phyloP scores from a whole-genome alignment of 2,797 vertebrate species.

The Tragelaphus eurycerus region DNA sequence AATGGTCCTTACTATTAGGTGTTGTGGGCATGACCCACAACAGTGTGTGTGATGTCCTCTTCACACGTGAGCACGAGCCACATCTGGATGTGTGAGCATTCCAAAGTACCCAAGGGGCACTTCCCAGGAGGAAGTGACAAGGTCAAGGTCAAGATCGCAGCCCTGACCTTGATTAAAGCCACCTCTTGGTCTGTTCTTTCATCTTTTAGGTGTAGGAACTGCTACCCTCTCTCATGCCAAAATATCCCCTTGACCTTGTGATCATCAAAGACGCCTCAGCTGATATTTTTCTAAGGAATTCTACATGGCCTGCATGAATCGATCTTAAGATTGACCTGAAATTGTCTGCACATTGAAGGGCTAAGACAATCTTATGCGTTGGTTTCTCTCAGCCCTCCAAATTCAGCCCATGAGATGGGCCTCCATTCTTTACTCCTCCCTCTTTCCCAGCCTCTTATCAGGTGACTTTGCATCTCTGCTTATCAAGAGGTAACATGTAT shows the following conservation, averaged over 20 bases:
- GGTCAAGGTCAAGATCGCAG: not conserved
- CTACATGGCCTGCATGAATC: not conserved
- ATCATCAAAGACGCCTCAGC: not conserved
- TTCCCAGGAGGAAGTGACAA: not conserved
- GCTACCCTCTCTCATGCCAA: not conserved
- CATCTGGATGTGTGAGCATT: not conserved
- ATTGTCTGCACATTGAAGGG: not conserved
- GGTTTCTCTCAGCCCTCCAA: not conserved
- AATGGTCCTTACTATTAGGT: not conserved
- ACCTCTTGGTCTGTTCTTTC: not conserved
- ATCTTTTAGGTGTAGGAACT: not conserved
- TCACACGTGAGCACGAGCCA: rapidly evolving
- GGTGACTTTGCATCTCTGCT: not conserved
- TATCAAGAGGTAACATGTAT: not conserved
- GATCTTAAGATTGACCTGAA: not conserved
- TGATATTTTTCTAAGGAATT: not conserved
- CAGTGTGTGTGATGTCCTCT: not conserved
- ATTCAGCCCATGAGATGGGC: not conserved
- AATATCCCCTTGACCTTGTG: not conserved
- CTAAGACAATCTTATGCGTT: not conserved
- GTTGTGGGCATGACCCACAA: not conserved
- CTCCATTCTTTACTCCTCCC: not conserved
- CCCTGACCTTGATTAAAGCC: too few species aligned
- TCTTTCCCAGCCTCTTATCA: not conserved
- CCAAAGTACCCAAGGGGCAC: not conserved